Conservation (phyloP, 2,797 vertebrate genomes). For the Diplodus puntazzo region DNA sequence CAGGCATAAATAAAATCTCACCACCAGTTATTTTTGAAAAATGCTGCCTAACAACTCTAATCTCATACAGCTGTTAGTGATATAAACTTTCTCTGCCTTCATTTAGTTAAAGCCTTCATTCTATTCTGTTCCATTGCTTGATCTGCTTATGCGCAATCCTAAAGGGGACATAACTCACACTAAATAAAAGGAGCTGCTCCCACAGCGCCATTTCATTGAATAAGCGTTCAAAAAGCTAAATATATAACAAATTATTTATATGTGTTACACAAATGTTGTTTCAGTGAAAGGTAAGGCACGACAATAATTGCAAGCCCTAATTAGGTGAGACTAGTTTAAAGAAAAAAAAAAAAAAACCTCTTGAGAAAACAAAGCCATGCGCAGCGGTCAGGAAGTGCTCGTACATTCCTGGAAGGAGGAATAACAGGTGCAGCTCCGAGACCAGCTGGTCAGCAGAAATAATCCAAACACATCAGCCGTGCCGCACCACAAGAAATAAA, state of each 20-base stretch:
- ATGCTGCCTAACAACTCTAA: not conserved
- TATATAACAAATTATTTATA: not conserved
- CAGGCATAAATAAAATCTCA: not conserved
- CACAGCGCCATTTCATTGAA: not conserved
- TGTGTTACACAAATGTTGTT: slow-evolving; percentile 11
- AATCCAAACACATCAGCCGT: slow-evolving; percentile 52
- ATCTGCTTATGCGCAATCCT: not conserved
- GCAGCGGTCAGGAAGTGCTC: slow-evolving; percentile 1
- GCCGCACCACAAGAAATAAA: slow-evolving; percentile 22
- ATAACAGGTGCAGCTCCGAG: slow-evolving; percentile 43
- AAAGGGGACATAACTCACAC: not conserved
- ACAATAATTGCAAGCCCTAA: not conserved
- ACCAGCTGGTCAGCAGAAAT: slow-evolving; percentile 58
- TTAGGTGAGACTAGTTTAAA: slow-evolving; percentile 12
- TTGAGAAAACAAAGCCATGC: slow-evolving; percentile 32
- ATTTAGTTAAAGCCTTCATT: not conserved
- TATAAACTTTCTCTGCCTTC: not conserved
- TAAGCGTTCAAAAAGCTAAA: not conserved
- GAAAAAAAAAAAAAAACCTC: not conserved
- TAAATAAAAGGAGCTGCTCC: not conserved
- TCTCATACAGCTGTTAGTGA: not conserved
- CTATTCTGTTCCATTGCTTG: too few relatives aligned
- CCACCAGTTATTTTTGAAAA: not conserved
- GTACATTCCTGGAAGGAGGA: slow-evolving; percentile 47
- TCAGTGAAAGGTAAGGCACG: not conserved